These are phyloP conservation scores for Barypeithes pellucidus DNA, from an alignment of 2,888 invertebrate species.

Conservation along the genomic window DNA sequence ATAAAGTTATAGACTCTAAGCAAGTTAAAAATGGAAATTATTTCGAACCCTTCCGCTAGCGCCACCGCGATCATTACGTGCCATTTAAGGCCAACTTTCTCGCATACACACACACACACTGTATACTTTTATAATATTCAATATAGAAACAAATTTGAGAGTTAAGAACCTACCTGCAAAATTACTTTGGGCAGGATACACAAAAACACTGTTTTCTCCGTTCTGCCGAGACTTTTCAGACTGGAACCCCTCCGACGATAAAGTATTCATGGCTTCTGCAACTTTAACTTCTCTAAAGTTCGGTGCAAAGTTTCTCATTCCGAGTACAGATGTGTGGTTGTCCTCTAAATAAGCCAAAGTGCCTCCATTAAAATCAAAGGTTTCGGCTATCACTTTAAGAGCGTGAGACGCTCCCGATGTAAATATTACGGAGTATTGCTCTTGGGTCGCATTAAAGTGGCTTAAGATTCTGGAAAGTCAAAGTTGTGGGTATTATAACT, in stretches of 20 bases:
- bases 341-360: conserved; percentile 88
- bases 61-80: too few species aligned
- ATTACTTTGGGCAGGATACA: conserved; percentile 94
- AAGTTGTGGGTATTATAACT: neutral
- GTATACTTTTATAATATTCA: neutral
- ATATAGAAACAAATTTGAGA: neutral
- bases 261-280: conserved; percentile 72
- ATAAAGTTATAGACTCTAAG: too few species aligned
- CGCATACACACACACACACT: neutral
- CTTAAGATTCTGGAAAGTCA: conserved; percentile 78
- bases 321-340: conserved; percentile 96
- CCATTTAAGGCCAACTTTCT: too few species aligned
- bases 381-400: conserved; percentile 87
- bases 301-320: conserved; percentile 86
- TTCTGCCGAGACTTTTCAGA: conserved; percentile 1
- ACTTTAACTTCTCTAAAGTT: conserved; percentile 75
- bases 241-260: conserved; percentile 13
- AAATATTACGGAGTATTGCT: conserved; percentile 91
- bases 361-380: conserved; percentile 77
- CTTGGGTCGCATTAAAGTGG: conserved; percentile 86
- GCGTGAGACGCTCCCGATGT: conserved; percentile 95
- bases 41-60: too few species aligned
- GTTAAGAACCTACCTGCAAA: conserved; percentile 75
- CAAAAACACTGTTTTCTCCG: conserved; percentile 75
- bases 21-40: too few species aligned